Evolutionary conservation across 2,797 vertebrate species (phyloP), one percentile per base, ranked within the genome.

Genomic region (Xiphophorus birchmanni): DNA sequence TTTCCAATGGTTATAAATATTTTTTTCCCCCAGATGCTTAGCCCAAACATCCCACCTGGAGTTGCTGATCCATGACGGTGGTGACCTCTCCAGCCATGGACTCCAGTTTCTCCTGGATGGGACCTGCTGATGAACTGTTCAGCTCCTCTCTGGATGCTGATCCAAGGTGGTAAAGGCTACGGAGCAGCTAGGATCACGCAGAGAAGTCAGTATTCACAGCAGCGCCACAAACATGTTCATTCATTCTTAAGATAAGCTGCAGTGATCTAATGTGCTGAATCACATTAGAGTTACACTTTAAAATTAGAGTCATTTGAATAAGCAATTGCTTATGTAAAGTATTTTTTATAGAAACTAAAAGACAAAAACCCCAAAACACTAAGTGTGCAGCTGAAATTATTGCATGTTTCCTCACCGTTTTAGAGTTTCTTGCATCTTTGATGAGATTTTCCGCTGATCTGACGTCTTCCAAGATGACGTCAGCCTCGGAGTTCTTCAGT

Each of bases 61-160:
- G 95, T 3, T 99, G 97, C 63, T 99, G 97, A 77, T 99, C 98
- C 82, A 99, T 97, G 60, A 99, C 98, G 47, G 94, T 96, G 1
- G 98, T 97, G 76, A 99, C 97, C 93, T 99, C 98, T 79, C 97
- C 98, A 11, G 98, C 98, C 98, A 99, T 98, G 5, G 97, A 98
- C 90, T 99, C 97, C 88, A 99, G 95, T 1, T 97, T 99, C 84
- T 98, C 97, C 91, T 99, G 97, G 91, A 99, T 99, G 44, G 98
- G 97, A 74, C 95, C 97, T 15, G 95, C 95, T 17, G 96, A 95
- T 0, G 95, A 95, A 75, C 95, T 96, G 76, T 96, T 96, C 37
- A 95, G 91, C 88, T 97, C 97, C 21, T 96, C 95, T 95, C 97
- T 97, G 78, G 97, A 96, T 6, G 95, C 92, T 48, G 96, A 96